Base-by-base conservation (phyloP, 2,113 vertebrate genomes). In the Sclerurus mexicanus region DNA sequence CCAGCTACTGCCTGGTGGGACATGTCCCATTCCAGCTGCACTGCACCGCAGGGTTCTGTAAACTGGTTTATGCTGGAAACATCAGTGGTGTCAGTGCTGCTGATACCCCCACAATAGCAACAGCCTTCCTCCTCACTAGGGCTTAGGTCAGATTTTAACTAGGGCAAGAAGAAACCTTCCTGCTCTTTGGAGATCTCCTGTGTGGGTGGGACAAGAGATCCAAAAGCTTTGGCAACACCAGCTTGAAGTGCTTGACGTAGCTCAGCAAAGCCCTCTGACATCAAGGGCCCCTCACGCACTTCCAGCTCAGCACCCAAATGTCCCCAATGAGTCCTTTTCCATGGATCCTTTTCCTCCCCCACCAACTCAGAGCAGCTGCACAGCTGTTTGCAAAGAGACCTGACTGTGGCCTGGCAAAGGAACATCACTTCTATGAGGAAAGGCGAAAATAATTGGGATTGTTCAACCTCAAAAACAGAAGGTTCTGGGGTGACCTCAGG, bases 21-120 rank as follows among this genome's bases (percentile, higher is more conserved):
- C 23, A 14, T 1, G 2, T 17, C n/a, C 40, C 0, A 0, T 20
- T 64, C 30, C 56, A 81, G 27, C 19, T 74, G 40, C 72, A 68
- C 14, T 1, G 4, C 40, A 46, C 14, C 28, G 28, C 46, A 69
- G 21, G 13, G 27, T 69, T 69, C 69, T 84, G 64, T 37, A 62
- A 44, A 39, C n/a, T 69, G 68, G 4, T 59, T 74, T 59, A 10
- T 27, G 15, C 60, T 74, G 69, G 47, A 53, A 74, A 60, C n/a
- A 9, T 37, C 8, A 6, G 22, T 77, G 4, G 4, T 55, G 7
- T 30, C 18, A 42, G 53, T 52, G 76, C 52, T 28, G 24, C 20
- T 7, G 21, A 30, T 7, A 59, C 6, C 31, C 39, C 27, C 17
- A 24, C 11, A 44, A 6, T 27, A 89, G 50, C 7, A 35, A 59